Percentiles rank a stretch among this genome's conserved stretches.
These are phyloP conservation scores for Epizoanthus ramosus DNA, from an alignment of 92 coral and sea anemone genomes.

Conservation along the genomic window DNA sequence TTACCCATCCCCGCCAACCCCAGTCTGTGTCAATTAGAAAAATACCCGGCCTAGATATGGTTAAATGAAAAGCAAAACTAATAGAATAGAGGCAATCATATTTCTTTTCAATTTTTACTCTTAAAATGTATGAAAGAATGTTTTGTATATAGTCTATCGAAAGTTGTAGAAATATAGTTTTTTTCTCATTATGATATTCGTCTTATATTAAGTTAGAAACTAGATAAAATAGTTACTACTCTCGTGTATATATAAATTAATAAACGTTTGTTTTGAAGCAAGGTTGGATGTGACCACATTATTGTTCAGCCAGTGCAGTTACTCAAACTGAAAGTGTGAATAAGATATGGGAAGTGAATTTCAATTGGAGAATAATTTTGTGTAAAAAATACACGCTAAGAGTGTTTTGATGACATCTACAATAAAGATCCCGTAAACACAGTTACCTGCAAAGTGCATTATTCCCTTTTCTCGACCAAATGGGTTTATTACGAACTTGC, in stretches of 20 bases:
- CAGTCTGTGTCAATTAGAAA: no score
- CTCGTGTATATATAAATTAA: conserved; percentile 3
- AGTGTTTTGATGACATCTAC: not conserved
- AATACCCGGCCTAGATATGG: no score
- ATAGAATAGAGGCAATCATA: no score
- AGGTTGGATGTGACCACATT: not conserved
- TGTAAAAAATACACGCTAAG: not conserved
- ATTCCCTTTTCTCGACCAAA: no score
- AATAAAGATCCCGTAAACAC: no score
- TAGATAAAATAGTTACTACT: not conserved
- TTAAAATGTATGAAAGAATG: not conserved
- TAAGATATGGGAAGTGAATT: conserved; percentile 15
- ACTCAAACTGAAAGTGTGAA: conserved; percentile 5
- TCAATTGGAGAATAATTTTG: not conserved
- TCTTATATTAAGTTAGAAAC: not conserved
- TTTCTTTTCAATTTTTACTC: not conserved
- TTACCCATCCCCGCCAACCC: no score
- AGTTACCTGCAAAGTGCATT: no score
- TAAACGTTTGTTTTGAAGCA: conserved; percentile 18
- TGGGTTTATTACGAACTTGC: no score
- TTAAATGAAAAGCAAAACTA: no score
- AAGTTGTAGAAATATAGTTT: not conserved
- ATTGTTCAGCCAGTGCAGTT: conserved; percentile 21
- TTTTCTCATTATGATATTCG: not conserved
- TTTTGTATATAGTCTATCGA: not conserved